Conservation (phyloP, 2,888 invertebrate species). For the Drosophila nigricruria region DNA sequence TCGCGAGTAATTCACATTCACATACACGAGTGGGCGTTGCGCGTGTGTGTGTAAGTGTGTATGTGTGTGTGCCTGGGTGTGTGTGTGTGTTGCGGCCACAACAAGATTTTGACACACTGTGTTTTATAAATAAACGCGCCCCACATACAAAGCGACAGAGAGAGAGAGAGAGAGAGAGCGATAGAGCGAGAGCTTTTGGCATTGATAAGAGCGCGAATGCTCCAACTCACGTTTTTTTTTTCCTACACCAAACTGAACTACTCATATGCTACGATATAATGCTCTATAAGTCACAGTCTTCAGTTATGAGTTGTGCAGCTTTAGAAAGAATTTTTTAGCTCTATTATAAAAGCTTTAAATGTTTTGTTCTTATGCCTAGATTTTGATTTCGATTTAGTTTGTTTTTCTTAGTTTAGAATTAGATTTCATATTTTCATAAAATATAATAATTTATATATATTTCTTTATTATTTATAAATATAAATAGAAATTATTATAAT, state of each 20-base stretch:
- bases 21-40: slow-evolving; percentile 56
- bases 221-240: background rate
- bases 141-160: slow-evolving; percentile 65
- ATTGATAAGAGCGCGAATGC: slow-evolving; percentile 37
- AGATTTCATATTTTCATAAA: background rate
- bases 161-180: background rate
- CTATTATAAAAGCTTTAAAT: background rate
- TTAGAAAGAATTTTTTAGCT: background rate
- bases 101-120: slow-evolving; percentile 80
- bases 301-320: background rate
- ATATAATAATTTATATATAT: background rate
- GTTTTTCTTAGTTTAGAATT: background rate
- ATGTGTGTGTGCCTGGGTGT: background rate
- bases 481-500: too few relatives aligned
- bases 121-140: slow-evolving; percentile 80
- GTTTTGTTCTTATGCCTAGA: background rate
- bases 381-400: background rate
- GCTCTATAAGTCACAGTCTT: background rate
- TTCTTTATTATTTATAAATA: background rate
- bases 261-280: slow-evolving; percentile 1
- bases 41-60: slow-evolving; percentile 20
- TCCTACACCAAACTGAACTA: background rate
- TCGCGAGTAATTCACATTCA: slow-evolving; percentile 59
- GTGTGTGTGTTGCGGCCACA: slow-evolving; percentile 26
- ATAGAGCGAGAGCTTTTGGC: slow-evolving; percentile 4